Conservation (phyloP, 2,888 invertebrate genomes). For the Syritta pipiens region DNA sequence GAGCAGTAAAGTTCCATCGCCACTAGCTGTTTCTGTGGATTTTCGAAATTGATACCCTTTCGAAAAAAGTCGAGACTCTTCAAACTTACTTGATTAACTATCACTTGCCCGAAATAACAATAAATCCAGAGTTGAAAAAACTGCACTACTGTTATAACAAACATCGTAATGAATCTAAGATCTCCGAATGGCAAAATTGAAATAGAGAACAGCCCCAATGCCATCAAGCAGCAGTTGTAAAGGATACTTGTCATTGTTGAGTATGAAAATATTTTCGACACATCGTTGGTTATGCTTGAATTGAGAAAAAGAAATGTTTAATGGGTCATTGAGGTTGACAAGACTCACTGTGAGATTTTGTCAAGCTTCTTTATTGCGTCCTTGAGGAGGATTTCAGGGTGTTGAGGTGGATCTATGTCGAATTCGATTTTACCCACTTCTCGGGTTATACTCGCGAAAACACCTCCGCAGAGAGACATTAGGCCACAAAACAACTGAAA, state of each 20-base stretch:
- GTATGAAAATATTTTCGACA: background rate
- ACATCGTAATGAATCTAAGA: constrained; percentile 4
- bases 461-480: background rate
- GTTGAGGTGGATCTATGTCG: no score
- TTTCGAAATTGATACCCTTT: background rate
- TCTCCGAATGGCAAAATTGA: background rate
- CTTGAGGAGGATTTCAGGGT: no score
- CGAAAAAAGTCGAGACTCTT: no score
- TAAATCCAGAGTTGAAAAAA: constrained; percentile 29
- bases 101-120: constrained; percentile 24
- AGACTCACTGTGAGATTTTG: no score
- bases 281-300: background rate
- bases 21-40: constrained; percentile 15
- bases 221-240: constrained; percentile 13
- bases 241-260: constrained; percentile 10
- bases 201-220: background rate
- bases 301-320: no score
- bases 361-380: no score
- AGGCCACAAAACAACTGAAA: constrained; percentile 11
- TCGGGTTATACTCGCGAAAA: no score
- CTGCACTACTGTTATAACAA: background rate
- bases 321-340: no score
- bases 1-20: constrained; percentile 21
- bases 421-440: no score
- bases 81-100: constrained; percentile 17